Base-by-base conservation (phyloP, 2,113 vertebrate species). In the Pelecanoides urinatrix region DNA sequence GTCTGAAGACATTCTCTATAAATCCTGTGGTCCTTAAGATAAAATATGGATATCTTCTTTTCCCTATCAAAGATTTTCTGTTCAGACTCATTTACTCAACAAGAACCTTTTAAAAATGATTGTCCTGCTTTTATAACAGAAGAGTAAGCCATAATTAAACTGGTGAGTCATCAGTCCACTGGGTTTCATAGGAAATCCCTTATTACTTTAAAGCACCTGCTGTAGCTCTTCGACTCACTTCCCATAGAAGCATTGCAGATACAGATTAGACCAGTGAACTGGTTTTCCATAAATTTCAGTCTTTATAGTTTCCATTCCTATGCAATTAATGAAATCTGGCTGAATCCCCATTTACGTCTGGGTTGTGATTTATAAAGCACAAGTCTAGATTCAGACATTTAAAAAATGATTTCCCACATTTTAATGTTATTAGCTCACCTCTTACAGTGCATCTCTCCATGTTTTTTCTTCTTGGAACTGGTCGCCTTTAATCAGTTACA, bases 301-400 rank as follows among this genome's bases (percentile, higher is more conserved):
- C 93, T 96, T 97, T 95, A 86, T 72, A 38, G 86, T 87, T 97
- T 96, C 82, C 17, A 8, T 61, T 96, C 53, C 63, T 88, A 83
- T 85, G 62, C 92, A 97, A 90, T 97, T 97, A 97, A 97, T 95
- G 67, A 88, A 63, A 90, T 80, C 96, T 98, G 96, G 89, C 97
- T 97, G 91, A 95, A 80, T 93, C 74, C 88, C 83, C 55, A 97
- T 79, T 74, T 90, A 66, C 40, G 90, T 87, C 55, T 96, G 29
- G 21, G 42, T 55, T 34, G 25, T 97, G 91, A 97, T 96, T 93
- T 96, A 97, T 97, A 96, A 96, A 96, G 91, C 90, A 92, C 68
- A 67, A 95, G 36, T 47, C 8, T 40, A 92, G 50, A 96, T 68
- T 76, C 92, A 95, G 94, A 92, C 76, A 63, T 96, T 65, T 88